phyloP scores from a whole-genome alignment of 2,797 vertebrate genomes.

The Coluber constrictor region DNA sequence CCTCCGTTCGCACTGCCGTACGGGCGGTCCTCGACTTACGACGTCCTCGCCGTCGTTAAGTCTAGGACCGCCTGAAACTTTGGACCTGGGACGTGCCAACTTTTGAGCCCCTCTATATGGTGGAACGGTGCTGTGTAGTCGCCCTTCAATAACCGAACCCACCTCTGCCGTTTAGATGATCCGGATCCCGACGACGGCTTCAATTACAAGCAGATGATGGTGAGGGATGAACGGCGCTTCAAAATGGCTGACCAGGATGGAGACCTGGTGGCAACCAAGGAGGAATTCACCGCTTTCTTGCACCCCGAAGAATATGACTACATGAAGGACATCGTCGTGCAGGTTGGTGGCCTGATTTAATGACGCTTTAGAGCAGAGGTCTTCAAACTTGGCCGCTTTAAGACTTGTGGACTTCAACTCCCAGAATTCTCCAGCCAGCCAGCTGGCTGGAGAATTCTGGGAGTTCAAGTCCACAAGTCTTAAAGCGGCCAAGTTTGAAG shows the following conservation, averaged over 20 bases:
- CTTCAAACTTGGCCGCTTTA: no score
- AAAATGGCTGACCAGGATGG: constrained; percentile 82
- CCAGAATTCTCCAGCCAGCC: no score
- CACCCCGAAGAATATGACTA: constrained; percentile 89
- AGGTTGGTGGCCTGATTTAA: constrained; percentile 69
- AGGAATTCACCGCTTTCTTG: constrained; percentile 88
- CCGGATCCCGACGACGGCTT: constrained; percentile 90
- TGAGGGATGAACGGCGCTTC: constrained; percentile 86
- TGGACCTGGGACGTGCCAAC: neutral
- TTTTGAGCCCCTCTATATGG: no score
- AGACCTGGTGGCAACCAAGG: constrained; percentile 81
- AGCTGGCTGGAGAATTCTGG: no score
- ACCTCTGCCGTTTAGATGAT: constrained; percentile 77
- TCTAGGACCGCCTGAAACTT: neutral
- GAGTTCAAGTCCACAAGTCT: no score
- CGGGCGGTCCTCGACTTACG: neutral
- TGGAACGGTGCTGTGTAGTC: no score
- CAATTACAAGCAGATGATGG: constrained; percentile 89
- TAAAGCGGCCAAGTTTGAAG: no score
- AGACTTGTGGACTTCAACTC: no score
- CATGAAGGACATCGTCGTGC: constrained; percentile 90
- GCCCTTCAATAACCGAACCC: neutral
- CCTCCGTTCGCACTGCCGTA: fast-evolving
- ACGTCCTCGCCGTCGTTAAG: neutral
- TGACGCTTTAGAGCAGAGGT: neutral